These are phyloP conservation scores for Ophion ventricosus DNA, from an alignment of 2,888 invertebrate species.

Conservation along the genomic window DNA sequence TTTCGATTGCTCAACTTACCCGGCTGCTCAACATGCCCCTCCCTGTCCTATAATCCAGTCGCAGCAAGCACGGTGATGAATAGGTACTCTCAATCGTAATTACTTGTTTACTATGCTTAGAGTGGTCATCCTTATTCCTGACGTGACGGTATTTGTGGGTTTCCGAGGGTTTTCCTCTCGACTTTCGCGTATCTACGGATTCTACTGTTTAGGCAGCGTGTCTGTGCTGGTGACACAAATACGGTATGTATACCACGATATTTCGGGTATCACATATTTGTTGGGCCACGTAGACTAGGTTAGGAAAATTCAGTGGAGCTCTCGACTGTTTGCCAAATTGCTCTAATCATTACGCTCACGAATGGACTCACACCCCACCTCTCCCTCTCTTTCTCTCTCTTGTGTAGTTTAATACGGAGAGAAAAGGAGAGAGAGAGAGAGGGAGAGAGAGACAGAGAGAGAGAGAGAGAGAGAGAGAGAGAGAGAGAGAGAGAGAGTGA, in stretches of 20 bases:
- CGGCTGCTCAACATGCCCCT: too few species aligned
- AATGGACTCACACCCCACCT: neutral
- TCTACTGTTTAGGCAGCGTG: neutral
- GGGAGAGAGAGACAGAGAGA: constrained; percentile 15
- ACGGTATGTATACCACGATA: neutral
- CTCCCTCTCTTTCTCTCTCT: constrained; percentile 3
- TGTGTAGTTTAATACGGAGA: neutral
- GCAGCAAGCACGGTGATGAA: too few species aligned
- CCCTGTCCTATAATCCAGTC: too few species aligned
- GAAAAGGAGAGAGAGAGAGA: constrained; percentile 1
- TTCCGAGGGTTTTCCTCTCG: neutral
- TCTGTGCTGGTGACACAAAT: neutral
- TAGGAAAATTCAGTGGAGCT: constrained; percentile 14
- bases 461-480: constrained; percentile 32
- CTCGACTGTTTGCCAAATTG: constrained; percentile 51
- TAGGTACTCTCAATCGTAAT: too few species aligned
- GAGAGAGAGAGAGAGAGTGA: constrained; percentile 38
- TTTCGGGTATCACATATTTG: constrained; percentile 7
- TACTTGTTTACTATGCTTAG: neutral
- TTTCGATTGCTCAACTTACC: too few species aligned
- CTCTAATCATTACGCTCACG: constrained; percentile 45
- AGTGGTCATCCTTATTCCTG: neutral
- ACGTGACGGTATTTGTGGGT: neutral
- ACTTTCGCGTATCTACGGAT: neutral
- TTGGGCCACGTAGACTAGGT: constrained; percentile 15